Percentiles rank a stretch among this genome's conserved stretches.
Conservation (phyloP, 2,113 vertebrate species). For the Hippocampus abdominalis region DNA sequence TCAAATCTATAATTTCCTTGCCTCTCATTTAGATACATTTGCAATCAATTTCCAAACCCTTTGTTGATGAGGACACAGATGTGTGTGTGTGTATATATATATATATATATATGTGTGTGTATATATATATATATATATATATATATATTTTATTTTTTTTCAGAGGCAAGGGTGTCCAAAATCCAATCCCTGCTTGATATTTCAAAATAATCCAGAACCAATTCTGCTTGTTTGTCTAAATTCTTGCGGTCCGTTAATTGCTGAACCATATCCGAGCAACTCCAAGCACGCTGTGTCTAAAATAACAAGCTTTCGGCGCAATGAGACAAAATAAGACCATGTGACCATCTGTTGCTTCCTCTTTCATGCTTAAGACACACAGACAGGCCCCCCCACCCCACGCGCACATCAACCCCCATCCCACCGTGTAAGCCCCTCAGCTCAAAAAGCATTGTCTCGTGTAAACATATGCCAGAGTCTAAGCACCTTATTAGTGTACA, state of each 20-base stretch:
- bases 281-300: slow-evolving; percentile 5
- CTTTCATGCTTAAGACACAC: slow-evolving; percentile 28
- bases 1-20: too few species aligned
- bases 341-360: slow-evolving; percentile 52
- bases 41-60: neutral
- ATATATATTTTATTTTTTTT: too few species aligned
- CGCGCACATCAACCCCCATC: slow-evolving; percentile 31
- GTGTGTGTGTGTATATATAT: too few species aligned
- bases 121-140: too few species aligned
- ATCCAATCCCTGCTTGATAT: slow-evolving; percentile 17
- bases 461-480: slow-evolving; percentile 68
- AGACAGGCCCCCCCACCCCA: slow-evolving; percentile 45
- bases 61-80: neutral
- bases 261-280: slow-evolving; percentile 22
- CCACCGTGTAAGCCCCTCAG: slow-evolving; percentile 56
- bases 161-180: slow-evolving; percentile 29
- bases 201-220: slow-evolving; percentile 25
- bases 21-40: neutral
- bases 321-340: slow-evolving; percentile 21
- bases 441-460: slow-evolving; percentile 55
- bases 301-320: slow-evolving; percentile 42
- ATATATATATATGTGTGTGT: too few species aligned
- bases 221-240: slow-evolving; percentile 21
- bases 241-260: slow-evolving; percentile 9
- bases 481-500: slow-evolving; percentile 71